phyloP scores from a whole-genome alignment of 1,140 invertebrate genomes.

The Geopemphigus sp. region DNA sequence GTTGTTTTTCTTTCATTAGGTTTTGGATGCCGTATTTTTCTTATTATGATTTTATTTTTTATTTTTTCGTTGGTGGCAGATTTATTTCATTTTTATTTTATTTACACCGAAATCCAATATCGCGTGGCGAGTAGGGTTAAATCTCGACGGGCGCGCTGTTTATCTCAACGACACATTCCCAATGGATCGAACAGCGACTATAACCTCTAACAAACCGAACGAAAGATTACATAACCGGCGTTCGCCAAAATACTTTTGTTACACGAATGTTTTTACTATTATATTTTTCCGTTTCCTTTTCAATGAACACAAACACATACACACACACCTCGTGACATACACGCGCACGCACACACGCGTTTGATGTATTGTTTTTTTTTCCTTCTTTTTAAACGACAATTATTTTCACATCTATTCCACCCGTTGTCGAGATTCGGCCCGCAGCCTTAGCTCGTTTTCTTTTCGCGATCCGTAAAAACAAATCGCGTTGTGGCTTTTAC shows the following conservation, averaged over 20 bases:
- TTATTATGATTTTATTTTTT: constrained; percentile 1
- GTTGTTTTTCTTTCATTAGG: too few relatives aligned
- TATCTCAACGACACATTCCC: constrained; percentile 19
- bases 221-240: not conserved
- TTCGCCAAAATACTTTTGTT: not conserved
- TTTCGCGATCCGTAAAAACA: too few relatives aligned
- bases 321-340: not conserved
- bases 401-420: not conserved
- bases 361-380: not conserved
- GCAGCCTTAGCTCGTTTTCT: too few relatives aligned
- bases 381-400: not conserved
- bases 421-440: too few relatives aligned
- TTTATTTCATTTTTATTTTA: constrained; percentile 23
- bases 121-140: not conserved
- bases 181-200: not conserved
- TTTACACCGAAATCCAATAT: constrained; percentile 20
- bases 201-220: constrained; percentile 5
- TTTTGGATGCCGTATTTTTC: too few relatives aligned
- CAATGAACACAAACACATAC: not conserved
- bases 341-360: too few relatives aligned
- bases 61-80: not conserved
- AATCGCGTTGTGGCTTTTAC: too few relatives aligned
- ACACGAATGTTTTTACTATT: not conserved
- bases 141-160: not conserved
- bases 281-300: not conserved